phyloP scores from a whole-genome alignment of 2,113 vertebrate genomes.

The Ciconia stormi region DNA sequence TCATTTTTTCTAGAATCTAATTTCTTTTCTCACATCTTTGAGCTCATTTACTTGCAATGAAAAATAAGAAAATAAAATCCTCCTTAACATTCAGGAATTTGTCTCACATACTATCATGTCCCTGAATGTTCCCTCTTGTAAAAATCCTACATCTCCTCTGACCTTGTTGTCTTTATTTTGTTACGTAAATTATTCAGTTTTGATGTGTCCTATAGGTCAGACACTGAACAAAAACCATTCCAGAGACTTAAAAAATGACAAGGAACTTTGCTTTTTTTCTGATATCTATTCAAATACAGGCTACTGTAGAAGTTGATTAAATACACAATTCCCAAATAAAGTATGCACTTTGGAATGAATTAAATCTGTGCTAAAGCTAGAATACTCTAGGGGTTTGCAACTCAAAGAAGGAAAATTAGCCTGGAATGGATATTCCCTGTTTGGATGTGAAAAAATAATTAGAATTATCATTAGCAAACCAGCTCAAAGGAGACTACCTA shows the following conservation, averaged over 20 bases:
- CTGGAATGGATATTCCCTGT: background rate
- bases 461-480: constrained; percentile 2
- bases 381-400: background rate
- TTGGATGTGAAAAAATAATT: constrained; percentile 28
- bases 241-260: constrained; percentile 45
- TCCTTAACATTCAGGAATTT: constrained; percentile 63
- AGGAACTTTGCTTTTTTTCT: background rate
- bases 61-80: constrained; percentile 32
- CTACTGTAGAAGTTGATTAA: constrained; percentile 34
- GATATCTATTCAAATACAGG: constrained; percentile 25
- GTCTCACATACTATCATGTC: constrained; percentile 45
- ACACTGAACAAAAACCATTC: constrained; percentile 44
- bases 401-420: background rate
- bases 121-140: constrained; percentile 53
- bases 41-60: constrained; percentile 57
- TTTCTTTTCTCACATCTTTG: constrained; percentile 37
- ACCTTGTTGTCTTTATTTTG: constrained; percentile 72
- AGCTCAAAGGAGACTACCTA: background rate
- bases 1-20: background rate
- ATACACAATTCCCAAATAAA: background rate
- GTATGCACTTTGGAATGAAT: constrained; percentile 20
- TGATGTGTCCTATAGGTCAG: constrained; percentile 52
- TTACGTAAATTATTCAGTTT: constrained; percentile 70
- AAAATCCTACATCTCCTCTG: constrained; percentile 61
- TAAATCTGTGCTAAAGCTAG: constrained; percentile 6